Evolutionary conservation across 2,888 invertebrate genomes (phyloP).

Genomic region (Hoplodrina ambigua): DNA sequence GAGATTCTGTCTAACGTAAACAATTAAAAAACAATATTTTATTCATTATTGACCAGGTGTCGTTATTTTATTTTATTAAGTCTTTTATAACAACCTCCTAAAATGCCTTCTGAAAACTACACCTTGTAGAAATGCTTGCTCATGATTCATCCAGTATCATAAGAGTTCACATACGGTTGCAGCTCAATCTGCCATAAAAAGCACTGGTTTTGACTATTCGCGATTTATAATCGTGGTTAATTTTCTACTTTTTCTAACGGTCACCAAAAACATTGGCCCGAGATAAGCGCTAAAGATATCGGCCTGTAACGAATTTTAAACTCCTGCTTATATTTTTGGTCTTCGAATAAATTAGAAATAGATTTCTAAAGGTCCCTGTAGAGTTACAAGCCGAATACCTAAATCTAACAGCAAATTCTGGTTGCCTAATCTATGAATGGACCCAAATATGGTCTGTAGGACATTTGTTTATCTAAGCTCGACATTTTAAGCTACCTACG

Average conservation of each 20-base stretch:
- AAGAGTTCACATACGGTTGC: constrained; percentile 13
- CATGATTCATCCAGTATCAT: constrained; percentile 2
- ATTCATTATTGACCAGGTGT: no score
- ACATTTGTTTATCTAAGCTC: constrained; percentile 64
- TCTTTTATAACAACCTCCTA: no score
- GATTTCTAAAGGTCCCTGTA: constrained; percentile 18
- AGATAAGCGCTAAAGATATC: neutral
- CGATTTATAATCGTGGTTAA: constrained; percentile 14
- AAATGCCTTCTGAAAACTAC: no score
- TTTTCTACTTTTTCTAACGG: constrained; percentile 4
- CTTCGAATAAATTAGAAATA: constrained; percentile 4
- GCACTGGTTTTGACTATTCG: constrained; percentile 7
- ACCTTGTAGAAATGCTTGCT: no score
- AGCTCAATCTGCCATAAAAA: constrained; percentile 10
- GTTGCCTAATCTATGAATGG: constrained; percentile 63
- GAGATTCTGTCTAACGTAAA: no score
- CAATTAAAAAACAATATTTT: no score
- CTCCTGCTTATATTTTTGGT: neutral
- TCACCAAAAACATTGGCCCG: constrained; percentile 22
- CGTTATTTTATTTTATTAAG: no score
- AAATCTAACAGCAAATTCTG: constrained; percentile 49
- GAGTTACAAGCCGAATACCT: constrained; percentile 31
- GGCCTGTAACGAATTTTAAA: constrained; percentile 5
- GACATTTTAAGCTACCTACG: constrained; percentile 56
- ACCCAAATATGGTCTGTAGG: constrained; percentile 64